These are phyloP conservation scores for Tethya wilhelma DNA, from an alignment of 37 sponge, comb jelly and placozoan species.

Conservation along the genomic window DNA sequence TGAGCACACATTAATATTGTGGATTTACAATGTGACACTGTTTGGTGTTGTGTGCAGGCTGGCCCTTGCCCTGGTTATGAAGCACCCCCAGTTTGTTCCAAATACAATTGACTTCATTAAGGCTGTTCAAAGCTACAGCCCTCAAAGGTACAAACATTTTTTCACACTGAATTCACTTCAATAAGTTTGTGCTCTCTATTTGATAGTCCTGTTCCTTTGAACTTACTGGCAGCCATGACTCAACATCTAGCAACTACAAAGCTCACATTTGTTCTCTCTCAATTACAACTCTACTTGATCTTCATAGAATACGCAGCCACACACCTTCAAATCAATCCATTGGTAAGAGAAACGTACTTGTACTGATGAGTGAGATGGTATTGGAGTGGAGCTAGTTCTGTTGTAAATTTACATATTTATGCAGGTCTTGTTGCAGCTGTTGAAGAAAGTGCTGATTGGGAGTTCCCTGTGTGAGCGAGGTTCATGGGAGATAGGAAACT, in stretches of 20 bases:
- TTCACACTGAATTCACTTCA: neutral
- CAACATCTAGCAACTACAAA: constrained; percentile 7
- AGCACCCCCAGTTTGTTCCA: constrained; percentile 39
- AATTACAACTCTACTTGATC: constrained; percentile 33
- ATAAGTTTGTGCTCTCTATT: neutral
- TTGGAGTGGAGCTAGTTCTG: neutral
- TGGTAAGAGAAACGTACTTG: constrained; percentile 4
- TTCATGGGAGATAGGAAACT: constrained; percentile 53
- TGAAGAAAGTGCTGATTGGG: constrained; percentile 15
- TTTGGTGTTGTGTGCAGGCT: too few relatives aligned
- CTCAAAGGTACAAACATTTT: constrained; percentile 36
- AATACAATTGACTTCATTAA: constrained; percentile 42
- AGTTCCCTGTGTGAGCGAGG: constrained; percentile 35
- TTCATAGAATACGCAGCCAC: constrained; percentile 35
- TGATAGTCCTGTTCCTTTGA: constrained; percentile 35
- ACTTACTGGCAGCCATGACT: constrained; percentile 22
- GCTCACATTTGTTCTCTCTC: constrained; percentile 21
- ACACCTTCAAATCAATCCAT: constrained; percentile 38
- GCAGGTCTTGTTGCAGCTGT: constrained; percentile 61
- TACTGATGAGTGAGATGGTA: neutral
- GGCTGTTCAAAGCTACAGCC: constrained; percentile 11
- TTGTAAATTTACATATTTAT: neutral
- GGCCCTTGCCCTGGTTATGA: constrained; percentile 24
- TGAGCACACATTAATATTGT: neutral
- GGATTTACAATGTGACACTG: too few relatives aligned